Conservation (phyloP, 2,888 invertebrate genomes). For the Trypoxylon attenuatum region DNA sequence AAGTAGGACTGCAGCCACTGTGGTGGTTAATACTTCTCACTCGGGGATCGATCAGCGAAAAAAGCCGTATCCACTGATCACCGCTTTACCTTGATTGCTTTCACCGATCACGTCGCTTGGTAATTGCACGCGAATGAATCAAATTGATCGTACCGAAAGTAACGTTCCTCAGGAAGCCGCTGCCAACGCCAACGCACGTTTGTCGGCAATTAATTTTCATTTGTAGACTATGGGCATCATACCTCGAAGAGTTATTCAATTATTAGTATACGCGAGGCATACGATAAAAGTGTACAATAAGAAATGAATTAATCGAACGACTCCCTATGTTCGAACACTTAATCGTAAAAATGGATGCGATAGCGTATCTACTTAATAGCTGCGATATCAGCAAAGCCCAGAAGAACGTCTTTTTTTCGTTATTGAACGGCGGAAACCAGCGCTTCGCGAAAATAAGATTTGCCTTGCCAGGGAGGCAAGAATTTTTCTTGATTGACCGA, state of each 20-base stretch:
- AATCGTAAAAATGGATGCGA: too few relatives aligned
- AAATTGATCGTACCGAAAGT: slow-evolving; percentile 1
- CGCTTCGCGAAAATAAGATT: not conserved
- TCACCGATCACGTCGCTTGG: not conserved
- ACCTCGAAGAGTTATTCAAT: too few relatives aligned
- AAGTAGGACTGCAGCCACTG: not conserved
- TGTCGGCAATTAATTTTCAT: not conserved
- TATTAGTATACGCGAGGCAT: too few relatives aligned
- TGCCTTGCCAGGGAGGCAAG: not conserved
- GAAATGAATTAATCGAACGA: too few relatives aligned
- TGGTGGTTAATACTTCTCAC: slow-evolving; percentile 27
- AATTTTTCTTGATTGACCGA: slow-evolving; percentile 10
- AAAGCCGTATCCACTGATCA: slow-evolving; percentile 28
- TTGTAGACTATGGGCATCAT: too few relatives aligned
- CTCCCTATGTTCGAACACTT: too few relatives aligned
- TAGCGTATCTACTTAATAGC: too few relatives aligned
- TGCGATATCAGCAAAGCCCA: too few relatives aligned
- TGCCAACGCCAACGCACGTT: not conserved
- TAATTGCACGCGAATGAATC: slow-evolving; percentile 9
- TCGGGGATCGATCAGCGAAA: slow-evolving; percentile 20
- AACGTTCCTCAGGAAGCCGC: not conserved
- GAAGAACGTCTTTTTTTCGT: too few relatives aligned
- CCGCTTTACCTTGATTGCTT: slow-evolving; percentile 30
- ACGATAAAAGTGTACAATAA: too few relatives aligned
- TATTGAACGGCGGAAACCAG: too few relatives aligned